These are phyloP conservation scores for Idaea biselata DNA, from an alignment of 2,888 invertebrate species.

Conservation along the genomic window DNA sequence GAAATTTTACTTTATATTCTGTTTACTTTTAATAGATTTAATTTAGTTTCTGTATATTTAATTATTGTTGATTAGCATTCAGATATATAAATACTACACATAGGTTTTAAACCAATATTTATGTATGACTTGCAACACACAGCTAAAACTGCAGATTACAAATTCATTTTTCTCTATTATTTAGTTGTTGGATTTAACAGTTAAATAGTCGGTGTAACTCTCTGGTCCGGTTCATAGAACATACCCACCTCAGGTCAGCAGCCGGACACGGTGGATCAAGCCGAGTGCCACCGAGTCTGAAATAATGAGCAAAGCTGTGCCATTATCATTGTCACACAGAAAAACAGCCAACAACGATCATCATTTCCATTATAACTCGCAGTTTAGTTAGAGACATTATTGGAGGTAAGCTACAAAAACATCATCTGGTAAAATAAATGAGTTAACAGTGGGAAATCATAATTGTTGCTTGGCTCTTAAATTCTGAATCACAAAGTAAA, in stretches of 20 bases:
- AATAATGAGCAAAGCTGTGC: conserved; percentile 77
- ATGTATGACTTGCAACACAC: not conserved
- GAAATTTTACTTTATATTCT: too few species aligned
- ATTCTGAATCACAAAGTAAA: conserved; percentile 26
- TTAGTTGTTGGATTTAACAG: not conserved
- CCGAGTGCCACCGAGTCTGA: conserved; percentile 73
- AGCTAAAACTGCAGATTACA: not conserved
- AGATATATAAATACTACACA: too few species aligned
- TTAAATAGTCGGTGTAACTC: conserved; percentile 1
- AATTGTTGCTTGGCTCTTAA: conserved; percentile 45
- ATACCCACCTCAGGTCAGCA: conserved; percentile 63
- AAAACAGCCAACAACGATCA: conserved; percentile 47
- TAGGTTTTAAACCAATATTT: too few species aligned
- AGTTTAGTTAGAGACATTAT: not conserved
- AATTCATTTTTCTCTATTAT: not conserved
- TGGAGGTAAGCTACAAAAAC: not conserved
- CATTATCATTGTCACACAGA: conserved; percentile 69
- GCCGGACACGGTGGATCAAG: conserved; percentile 61
- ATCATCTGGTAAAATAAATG: not conserved
- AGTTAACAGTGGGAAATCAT: conserved; percentile 41
- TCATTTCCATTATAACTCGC: conserved; percentile 37
- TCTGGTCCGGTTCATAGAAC: not conserved
- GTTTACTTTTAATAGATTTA: too few species aligned
- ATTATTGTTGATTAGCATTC: too few species aligned
- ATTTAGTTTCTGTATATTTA: too few species aligned